A percentile compares a stretch with the other conserved stretches of the same genome.
phyloP scores from a whole-genome alignment of 1,140 invertebrate genomes.

The Formica selysi region DNA sequence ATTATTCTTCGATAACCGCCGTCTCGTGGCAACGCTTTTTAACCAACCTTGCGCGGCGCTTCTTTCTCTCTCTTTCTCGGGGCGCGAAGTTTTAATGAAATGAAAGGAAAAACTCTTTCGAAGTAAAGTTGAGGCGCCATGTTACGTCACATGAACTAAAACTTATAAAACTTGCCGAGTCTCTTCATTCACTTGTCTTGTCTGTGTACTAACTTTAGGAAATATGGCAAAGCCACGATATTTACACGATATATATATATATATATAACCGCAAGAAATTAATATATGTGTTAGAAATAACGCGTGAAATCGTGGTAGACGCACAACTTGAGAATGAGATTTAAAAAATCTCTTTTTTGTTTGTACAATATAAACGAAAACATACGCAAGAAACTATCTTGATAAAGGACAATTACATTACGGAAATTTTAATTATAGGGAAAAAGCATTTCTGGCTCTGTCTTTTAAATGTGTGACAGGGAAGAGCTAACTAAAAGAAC shows the following conservation, averaged over 20 bases:
- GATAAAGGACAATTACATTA: conserved; percentile 56
- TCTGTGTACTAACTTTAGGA: conserved; percentile 41
- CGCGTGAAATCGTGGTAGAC: conserved; percentile 9
- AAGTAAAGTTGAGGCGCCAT: conserved; percentile 36
- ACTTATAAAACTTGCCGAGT: conserved; percentile 55
- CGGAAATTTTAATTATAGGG: conserved; percentile 59
- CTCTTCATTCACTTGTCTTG: conserved; percentile 59
- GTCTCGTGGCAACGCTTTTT: conserved; percentile 21
- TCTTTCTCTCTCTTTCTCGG: neutral
- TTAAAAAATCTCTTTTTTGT: conserved; percentile 19
- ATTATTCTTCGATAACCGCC: conserved; percentile 54
- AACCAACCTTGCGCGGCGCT: conserved; percentile 26
- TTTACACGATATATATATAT: conserved; percentile 6
- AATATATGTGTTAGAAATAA: conserved; percentile 13
- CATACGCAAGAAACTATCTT: conserved; percentile 48
- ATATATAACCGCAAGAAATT: conserved; percentile 20
- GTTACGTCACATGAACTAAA: conserved; percentile 59
- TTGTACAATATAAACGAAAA: conserved; percentile 38
- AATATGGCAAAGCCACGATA: conserved; percentile 14
- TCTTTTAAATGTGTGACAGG: conserved; percentile 55
- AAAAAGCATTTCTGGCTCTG: conserved; percentile 39
- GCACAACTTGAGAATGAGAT: conserved; percentile 11
- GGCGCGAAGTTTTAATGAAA: conserved; percentile 57
- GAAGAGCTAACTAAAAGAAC: conserved; percentile 62
- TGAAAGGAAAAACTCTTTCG: conserved; percentile 57